A percentile compares a stretch with the other conserved stretches of the same genome.
Conservation (phyloP, 1,140 invertebrate genomes). For the Tetranychus urticae region DNA sequence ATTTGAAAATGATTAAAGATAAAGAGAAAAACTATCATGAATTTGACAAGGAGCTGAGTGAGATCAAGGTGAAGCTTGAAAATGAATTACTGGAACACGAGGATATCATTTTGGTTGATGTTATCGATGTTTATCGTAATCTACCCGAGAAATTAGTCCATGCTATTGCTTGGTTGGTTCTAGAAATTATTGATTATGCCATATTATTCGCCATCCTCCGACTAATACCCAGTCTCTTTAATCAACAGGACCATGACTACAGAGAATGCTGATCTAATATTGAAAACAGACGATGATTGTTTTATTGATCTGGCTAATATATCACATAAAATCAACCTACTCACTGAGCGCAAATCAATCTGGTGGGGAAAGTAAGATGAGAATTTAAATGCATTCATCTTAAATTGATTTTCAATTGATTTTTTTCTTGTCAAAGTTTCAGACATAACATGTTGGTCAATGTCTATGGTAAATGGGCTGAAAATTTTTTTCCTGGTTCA, state of each 20-base stretch:
- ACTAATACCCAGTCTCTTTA: neutral
- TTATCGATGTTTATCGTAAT: constrained; percentile 11
- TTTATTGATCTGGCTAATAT: constrained; percentile 8
- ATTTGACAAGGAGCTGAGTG: no score
- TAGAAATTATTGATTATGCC: neutral
- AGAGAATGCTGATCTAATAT: constrained; percentile 1
- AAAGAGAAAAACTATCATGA: neutral
- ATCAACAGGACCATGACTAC: neutral
- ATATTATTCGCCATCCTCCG: no score
- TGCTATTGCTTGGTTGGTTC: constrained; percentile 8
- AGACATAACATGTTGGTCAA: constrained; percentile 12
- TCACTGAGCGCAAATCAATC: neutral
- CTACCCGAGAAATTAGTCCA: constrained; percentile 9
- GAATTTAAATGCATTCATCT: neutral
- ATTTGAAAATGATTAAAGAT: neutral
- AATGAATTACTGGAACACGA: neutral
- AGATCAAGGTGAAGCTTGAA: neutral
- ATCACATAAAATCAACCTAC: constrained; percentile 1
- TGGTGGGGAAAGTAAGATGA: constrained; percentile 11
- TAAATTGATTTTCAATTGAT: neutral
- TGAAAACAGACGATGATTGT: constrained; percentile 14
- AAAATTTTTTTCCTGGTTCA: constrained; percentile 11
- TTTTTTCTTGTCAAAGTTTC: constrained; percentile 7
- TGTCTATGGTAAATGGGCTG: constrained; percentile 14
- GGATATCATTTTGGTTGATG: constrained; percentile 10